These are phyloP conservation scores for Centroberyx gerrardi DNA, from an alignment of 2,797 vertebrate species.

Conservation along the genomic window DNA sequence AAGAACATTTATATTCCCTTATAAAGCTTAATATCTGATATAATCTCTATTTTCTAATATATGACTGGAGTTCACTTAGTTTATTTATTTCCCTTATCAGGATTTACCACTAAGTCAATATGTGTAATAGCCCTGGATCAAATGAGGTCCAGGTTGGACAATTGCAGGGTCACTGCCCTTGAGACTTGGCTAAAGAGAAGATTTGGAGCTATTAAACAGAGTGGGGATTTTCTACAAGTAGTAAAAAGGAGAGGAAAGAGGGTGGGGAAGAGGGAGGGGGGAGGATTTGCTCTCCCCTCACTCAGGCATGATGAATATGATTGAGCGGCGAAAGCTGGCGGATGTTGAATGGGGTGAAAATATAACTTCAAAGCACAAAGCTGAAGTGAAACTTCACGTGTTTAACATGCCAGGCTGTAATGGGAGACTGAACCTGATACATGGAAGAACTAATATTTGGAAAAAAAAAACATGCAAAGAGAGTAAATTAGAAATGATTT, in stretches of 20 bases:
- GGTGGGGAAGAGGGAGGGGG: not conserved
- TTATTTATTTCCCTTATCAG: not conserved
- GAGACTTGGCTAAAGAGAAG: slow-evolving; percentile 25
- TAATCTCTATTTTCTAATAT: not conserved
- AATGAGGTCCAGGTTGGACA: slow-evolving; percentile 36
- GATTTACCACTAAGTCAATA: slow-evolving; percentile 1
- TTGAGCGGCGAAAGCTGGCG: slow-evolving; percentile 23
- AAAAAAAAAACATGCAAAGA: too few relatives aligned
- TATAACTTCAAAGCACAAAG: not conserved
- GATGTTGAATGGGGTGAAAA: slow-evolving; percentile 10
- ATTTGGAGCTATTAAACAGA: slow-evolving; percentile 59
- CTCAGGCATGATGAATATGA: slow-evolving; percentile 25
- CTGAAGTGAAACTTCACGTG: not conserved
- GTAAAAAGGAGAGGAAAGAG: slow-evolving; percentile 49
- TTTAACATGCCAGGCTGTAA: not conserved
- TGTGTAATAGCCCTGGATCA: slow-evolving; percentile 16
- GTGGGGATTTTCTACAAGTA: slow-evolving; percentile 57
- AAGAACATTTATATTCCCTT: not conserved
- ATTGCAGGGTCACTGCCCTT: slow-evolving; percentile 35
- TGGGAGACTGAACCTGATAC: not conserved
- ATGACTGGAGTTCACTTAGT: not conserved
- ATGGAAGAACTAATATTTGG: too few relatives aligned
- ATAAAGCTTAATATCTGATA: not conserved
- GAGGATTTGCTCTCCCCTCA: slow-evolving; percentile 42
- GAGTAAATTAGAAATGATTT: too few relatives aligned